Conservation (phyloP, 1,140 invertebrate genomes). For the Phenacoccus solenopsis region DNA sequence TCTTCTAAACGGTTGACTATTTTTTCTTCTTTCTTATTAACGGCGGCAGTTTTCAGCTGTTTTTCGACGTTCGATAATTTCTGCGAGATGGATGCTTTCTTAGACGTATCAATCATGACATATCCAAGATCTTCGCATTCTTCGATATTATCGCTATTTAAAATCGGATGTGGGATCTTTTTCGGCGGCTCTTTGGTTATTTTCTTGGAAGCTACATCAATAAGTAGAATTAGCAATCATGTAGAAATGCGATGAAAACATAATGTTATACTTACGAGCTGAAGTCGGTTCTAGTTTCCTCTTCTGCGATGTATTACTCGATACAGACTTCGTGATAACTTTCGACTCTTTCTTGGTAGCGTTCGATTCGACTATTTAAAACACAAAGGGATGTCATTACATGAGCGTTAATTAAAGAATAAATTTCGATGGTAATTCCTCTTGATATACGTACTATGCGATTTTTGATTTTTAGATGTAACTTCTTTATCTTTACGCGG, state of each 20-base stretch:
- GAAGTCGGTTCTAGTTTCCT: not conserved
- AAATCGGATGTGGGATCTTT: not conserved
- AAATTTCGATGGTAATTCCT: too few relatives aligned
- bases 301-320: not conserved
- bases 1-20: not conserved
- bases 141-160: conserved; percentile 7
- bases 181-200: not conserved
- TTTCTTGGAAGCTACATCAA: not conserved
- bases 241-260: not conserved
- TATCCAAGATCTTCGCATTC: conserved; percentile 10
- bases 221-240: not conserved
- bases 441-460: not conserved
- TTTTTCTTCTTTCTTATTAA: not conserved
- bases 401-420: not conserved
- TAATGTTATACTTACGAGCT: not conserved
- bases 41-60: not conserved
- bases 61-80: not conserved
- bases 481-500: not conserved
- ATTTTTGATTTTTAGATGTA: not conserved
- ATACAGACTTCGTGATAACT: not conserved
- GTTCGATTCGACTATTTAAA: not conserved
- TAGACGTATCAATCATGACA: not conserved
- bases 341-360: not conserved
- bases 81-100: not conserved
- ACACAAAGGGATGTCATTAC: not conserved